These are phyloP conservation scores for Melolontha melolontha DNA, from an alignment of 2,888 invertebrate species.

Conservation along the genomic window DNA sequence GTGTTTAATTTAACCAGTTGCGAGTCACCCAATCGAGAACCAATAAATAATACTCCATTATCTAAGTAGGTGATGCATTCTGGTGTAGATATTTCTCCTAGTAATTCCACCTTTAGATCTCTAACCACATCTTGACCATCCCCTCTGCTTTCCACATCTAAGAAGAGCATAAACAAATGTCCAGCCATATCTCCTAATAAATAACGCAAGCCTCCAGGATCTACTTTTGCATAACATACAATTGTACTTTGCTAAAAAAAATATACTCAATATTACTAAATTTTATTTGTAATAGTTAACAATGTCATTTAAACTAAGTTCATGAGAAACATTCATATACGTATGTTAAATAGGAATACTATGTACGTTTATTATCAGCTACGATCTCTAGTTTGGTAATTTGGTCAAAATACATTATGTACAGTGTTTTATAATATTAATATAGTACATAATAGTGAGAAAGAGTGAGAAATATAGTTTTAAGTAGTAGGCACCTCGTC, in stretches of 20 bases:
- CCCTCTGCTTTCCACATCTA: constrained; percentile 84
- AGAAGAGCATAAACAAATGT: constrained; percentile 92
- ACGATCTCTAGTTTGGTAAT: too few relatives aligned
- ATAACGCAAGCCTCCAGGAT: constrained; percentile 90
- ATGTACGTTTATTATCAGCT: too few relatives aligned
- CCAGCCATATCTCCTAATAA: constrained; percentile 95
- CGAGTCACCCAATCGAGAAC: constrained; percentile 96
- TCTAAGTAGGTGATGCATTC: constrained; percentile 98
- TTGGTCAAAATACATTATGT: too few relatives aligned
- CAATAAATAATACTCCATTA: constrained; percentile 97
- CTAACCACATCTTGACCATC: constrained; percentile 85
- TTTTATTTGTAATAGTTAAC: too few relatives aligned
- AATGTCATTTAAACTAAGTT: too few relatives aligned
- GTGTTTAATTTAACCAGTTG: constrained; percentile 92
- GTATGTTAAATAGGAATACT: neutral
- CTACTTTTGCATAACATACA: constrained; percentile 94
- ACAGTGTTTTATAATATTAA: too few relatives aligned
- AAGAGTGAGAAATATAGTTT: too few relatives aligned
- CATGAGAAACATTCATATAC: too few relatives aligned
- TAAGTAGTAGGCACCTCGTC: too few relatives aligned
- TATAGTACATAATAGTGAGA: too few relatives aligned
- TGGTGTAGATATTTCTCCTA: constrained; percentile 93
- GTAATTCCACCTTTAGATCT: constrained; percentile 92
- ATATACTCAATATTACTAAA: neutral
- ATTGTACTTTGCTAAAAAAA: constrained; percentile 86